Conservation (phyloP, 1,140 invertebrate genomes). For the Caenorhabditis latens region DNA sequence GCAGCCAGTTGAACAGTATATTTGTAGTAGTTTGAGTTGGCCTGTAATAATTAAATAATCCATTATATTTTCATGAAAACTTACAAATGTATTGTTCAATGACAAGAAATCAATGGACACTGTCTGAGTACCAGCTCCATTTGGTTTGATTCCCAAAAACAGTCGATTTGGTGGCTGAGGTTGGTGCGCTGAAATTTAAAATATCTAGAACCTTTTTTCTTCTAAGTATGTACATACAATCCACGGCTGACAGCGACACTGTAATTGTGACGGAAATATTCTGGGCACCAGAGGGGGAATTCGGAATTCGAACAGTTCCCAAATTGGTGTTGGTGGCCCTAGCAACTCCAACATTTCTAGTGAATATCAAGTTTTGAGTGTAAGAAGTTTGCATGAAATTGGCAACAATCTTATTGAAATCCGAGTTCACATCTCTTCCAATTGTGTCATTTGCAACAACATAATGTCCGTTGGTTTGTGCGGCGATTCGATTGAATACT, state of each 20-base stretch:
- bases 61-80: background rate
- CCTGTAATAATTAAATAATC: background rate
- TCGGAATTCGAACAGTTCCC: background rate
- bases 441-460: background rate
- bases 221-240: background rate
- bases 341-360: background rate
- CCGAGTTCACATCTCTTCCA: background rate
- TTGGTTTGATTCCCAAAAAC: background rate
- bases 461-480: constrained; percentile 21
- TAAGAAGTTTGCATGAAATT: constrained; percentile 16
- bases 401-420: constrained; percentile 14
- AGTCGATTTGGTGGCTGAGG: background rate
- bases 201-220: background rate
- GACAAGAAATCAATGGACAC: background rate
- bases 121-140: background rate
- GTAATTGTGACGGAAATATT: background rate
- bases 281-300: background rate
- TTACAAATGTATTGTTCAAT: background rate
- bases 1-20: background rate
- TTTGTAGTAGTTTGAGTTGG: constrained; percentile 8
- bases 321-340: background rate
- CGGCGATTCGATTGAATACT: constrained; percentile 11
- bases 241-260: constrained; percentile 18
- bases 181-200: background rate
- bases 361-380: background rate